A percentile compares a stretch with the other conserved stretches of the same genome.
These are phyloP conservation scores for Conchocele bisecta DNA, from an alignment of 2,888 invertebrate genomes.

Conservation along the genomic window DNA sequence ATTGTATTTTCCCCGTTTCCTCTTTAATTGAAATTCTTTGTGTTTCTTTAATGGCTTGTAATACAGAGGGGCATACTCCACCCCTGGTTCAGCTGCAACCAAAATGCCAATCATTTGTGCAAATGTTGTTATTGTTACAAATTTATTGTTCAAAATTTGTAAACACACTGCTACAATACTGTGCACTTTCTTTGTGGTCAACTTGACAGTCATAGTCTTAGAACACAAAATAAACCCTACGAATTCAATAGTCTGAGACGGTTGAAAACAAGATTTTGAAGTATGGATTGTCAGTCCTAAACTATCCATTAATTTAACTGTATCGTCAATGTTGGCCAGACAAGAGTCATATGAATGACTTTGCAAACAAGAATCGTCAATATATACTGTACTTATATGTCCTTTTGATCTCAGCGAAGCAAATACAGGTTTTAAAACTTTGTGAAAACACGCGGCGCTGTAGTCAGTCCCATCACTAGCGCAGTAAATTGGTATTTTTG, in stretches of 20 bases:
- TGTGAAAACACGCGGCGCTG: constrained; percentile 37
- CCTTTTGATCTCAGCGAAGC: not conserved
- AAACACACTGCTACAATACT: not conserved
- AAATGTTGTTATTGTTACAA: constrained; percentile 6
- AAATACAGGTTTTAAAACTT: constrained; percentile 40
- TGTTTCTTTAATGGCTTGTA: constrained; percentile 25
- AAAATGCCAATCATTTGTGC: constrained; percentile 40
- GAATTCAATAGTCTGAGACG: constrained; percentile 25
- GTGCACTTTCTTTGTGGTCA: constrained; percentile 11
- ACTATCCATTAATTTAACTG: constrained; percentile 9
- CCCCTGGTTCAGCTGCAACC: constrained; percentile 32
- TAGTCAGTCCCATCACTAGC: constrained; percentile 38
- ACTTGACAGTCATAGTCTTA: constrained; percentile 26
- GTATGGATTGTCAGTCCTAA: constrained; percentile 36
- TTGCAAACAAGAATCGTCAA: constrained; percentile 23
- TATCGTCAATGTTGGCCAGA: constrained; percentile 3
- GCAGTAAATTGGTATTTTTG: constrained; percentile 27
- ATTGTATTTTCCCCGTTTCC: constrained; percentile 37
- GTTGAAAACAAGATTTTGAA: constrained; percentile 32
- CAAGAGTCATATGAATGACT: not conserved
- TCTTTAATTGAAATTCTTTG: constrained; percentile 26
- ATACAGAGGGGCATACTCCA: constrained; percentile 32
- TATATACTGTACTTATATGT: constrained; percentile 12
- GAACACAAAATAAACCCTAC: constrained; percentile 38
- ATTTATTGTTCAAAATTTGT: not conserved